Evolutionary conservation across 2,113 vertebrate genomes (phyloP), one percentile per base, ranked within the genome.

Genomic region (Salvelinus namaycush): DNA sequence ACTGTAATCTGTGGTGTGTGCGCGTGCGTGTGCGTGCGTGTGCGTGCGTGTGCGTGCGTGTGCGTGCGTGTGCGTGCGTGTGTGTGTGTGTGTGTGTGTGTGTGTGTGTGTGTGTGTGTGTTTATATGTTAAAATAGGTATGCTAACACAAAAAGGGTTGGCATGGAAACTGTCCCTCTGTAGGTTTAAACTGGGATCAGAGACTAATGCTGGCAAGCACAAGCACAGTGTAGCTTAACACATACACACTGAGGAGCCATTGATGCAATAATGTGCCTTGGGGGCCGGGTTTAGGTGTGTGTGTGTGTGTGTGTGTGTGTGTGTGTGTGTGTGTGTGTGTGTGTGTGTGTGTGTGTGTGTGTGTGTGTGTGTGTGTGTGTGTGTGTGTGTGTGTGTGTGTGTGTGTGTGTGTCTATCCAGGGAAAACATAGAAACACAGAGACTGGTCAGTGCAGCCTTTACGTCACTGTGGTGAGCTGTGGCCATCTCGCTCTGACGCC

Each of bases 401-500:
- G 26, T 66, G 64, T 29, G 24, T 66, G n/a, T 66, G 8, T 66
- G 64, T 66, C n/a, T 51, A 12, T 44, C 11, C 67, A 75, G 11
- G 76, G n/a, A 22, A 62, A 62, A 22, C n/a, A 62, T 16, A 24
- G 31, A 64, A 76, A 75, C 26, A 76, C 68, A 20, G 26, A 3
- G 76, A 51, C 81, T 24, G 31, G 76, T 81, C 77, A 76, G 83
- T 14, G n/a, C 2, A 16, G 16, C 34, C 4, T 49, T 86, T 74
- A 88, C 81, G 83, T 89, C 85, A 88, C 85, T 82, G 87, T 77
- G 87, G 87, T 91, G 87, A 91, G 86, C 78, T 89, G 88, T 59
- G 79, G 78, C 74, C 81, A 77, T 80, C 71, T 77, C 68, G 68
- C 83, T 83, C 78, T 81, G 68, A 75, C 83, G 78, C 74, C 31